A percentile compares a stretch with the other conserved stretches of the same genome.
Conservation (phyloP, 2,888 invertebrate species). For the Cerceris rybyensis region DNA sequence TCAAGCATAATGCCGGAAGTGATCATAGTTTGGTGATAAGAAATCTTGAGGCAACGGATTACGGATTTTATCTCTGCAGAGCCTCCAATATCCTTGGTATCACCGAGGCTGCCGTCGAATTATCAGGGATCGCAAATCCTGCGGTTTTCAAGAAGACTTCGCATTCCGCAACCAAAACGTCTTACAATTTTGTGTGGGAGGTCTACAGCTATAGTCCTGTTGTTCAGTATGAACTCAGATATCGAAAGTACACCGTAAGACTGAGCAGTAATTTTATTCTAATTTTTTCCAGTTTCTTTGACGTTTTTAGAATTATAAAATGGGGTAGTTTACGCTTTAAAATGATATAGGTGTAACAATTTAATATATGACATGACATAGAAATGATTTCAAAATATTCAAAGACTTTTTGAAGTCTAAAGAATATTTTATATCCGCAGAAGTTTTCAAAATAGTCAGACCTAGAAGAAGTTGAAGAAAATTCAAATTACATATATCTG, state of each 20-base stretch:
- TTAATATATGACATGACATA: too few species aligned
- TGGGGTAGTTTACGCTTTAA: too few species aligned
- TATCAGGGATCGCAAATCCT: constrained; percentile 89
- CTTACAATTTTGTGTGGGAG: constrained; percentile 91
- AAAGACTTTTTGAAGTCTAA: too few species aligned
- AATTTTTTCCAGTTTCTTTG: background rate
- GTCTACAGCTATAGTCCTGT: constrained; percentile 92
- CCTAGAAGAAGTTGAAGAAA: too few species aligned
- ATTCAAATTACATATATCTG: too few species aligned
- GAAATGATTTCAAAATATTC: too few species aligned
- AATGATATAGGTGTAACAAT: too few species aligned
- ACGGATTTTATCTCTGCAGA: constrained; percentile 90
- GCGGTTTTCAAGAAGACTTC: constrained; percentile 87
- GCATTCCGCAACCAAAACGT: constrained; percentile 81
- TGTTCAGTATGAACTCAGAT: constrained; percentile 86
- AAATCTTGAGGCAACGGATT: constrained; percentile 86
- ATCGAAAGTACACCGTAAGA: constrained; percentile 79
- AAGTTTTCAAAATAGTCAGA: too few species aligned
- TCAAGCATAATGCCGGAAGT: constrained; percentile 83
- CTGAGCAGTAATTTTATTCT: background rate
- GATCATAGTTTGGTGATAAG: constrained; percentile 87
- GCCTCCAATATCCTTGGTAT: constrained; percentile 90
- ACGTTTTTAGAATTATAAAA: background rate
- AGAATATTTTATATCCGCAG: too few species aligned
- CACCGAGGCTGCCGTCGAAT: constrained; percentile 87